These are phyloP conservation scores for Hydractinia echinata DNA, from an alignment of 30 jellyfish, hydroid and myxozoan genomes.

Conservation along the genomic window DNA sequence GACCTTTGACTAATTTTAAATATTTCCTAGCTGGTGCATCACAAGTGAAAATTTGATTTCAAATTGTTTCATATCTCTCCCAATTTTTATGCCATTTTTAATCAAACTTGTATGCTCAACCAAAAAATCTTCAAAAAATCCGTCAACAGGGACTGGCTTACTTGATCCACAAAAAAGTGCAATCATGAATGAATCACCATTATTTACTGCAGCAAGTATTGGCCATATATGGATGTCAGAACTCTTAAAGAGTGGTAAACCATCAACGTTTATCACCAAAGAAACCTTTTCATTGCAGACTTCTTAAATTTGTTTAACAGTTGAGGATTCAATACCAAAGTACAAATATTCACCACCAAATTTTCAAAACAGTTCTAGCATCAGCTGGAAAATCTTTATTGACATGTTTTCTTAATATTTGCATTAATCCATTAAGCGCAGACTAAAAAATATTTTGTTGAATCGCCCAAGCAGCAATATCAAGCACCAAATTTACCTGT, in stretches of 20 bases:
- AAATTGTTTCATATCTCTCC: not conserved
- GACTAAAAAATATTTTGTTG: not conserved
- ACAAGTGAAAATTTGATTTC: not conserved
- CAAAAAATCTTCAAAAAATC: too few relatives aligned
- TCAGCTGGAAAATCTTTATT: conserved; percentile 22
- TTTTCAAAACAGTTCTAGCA: conserved; percentile 32
- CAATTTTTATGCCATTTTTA: not conserved
- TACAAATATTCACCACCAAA: conserved; percentile 27
- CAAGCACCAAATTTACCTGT: not conserved
- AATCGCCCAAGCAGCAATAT: conserved; percentile 27
- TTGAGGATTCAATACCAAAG: not conserved
- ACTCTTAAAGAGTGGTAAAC: not conserved
- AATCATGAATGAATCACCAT: too few relatives aligned
- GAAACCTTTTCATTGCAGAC: not conserved
- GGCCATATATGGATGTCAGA: too few relatives aligned
- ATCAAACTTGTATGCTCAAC: not conserved
- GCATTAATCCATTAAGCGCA: not conserved
- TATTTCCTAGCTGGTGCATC: not conserved
- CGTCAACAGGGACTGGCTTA: too few relatives aligned
- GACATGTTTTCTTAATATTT: conserved; percentile 9
- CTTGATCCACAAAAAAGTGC: too few relatives aligned
- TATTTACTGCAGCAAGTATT: too few relatives aligned
- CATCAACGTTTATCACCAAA: not conserved
- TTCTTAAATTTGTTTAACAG: not conserved
- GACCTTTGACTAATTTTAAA: not conserved